These are phyloP conservation scores for Drosophila melanica DNA, from an alignment of 1,140 invertebrate genomes.

Conservation along the genomic window DNA sequence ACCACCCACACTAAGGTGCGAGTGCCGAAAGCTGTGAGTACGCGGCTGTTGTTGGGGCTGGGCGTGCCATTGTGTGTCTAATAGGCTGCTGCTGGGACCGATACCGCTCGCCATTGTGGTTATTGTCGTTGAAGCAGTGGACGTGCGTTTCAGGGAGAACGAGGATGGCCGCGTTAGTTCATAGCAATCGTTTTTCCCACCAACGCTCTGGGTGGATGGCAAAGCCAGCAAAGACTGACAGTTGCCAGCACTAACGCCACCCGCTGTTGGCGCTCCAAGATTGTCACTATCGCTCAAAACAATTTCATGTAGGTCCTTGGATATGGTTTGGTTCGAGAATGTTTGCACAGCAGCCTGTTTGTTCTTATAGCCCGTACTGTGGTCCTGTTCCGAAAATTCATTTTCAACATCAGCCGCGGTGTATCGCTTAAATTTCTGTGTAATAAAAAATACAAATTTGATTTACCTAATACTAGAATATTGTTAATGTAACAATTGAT, in stretches of 20 bases:
- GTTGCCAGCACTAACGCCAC: constrained; percentile 39
- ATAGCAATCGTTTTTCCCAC: constrained; percentile 62
- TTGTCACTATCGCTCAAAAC: constrained; percentile 71
- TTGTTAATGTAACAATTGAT: too few species aligned
- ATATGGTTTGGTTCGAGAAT: constrained; percentile 78
- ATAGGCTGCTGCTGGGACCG: constrained; percentile 67
- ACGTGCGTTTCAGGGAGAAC: constrained; percentile 72
- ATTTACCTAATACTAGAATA: not conserved
- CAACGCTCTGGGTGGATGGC: constrained; percentile 42
- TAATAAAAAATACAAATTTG: not conserved
- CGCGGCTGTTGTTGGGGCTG: constrained; percentile 40
- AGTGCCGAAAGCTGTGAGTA: constrained; percentile 62
- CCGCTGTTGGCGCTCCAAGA: constrained; percentile 15
- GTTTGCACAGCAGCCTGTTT: constrained; percentile 65
- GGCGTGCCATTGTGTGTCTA: constrained; percentile 66
- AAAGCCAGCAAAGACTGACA: constrained; percentile 71
- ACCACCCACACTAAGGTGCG: constrained; percentile 46
- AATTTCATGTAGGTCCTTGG: constrained; percentile 76
- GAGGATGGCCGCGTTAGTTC: constrained; percentile 76
- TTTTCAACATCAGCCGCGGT: constrained; percentile 79
- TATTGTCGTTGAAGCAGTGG: constrained; percentile 75
- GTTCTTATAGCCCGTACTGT: constrained; percentile 65
- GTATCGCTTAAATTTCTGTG: constrained; percentile 81
- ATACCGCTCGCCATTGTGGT: constrained; percentile 77
- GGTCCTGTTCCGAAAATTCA: constrained; percentile 78